Conservation (phyloP, 2,888 invertebrate genomes). For the Celastrina argiolus region DNA sequence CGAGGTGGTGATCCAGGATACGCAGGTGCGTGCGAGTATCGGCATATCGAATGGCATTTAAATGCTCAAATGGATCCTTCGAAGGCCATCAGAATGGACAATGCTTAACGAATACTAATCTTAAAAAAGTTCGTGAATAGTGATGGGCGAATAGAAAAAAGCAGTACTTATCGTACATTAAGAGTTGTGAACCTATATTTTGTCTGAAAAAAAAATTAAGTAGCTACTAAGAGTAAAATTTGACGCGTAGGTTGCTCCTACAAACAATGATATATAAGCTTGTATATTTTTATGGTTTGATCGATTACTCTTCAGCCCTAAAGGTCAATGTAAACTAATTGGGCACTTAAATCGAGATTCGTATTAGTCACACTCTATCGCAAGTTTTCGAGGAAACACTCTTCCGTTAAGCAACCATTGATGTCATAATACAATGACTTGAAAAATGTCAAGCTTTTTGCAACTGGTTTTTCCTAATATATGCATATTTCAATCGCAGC, state of each 20-base stretch:
- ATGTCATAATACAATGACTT: background rate
- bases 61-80: conserved; percentile 17
- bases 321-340: conserved; percentile 6
- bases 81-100: conserved; percentile 15
- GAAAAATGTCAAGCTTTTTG: background rate
- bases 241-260: too few species aligned
- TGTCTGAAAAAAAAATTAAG: too few species aligned
- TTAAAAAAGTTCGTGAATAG: background rate
- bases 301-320: background rate
- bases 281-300: background rate
- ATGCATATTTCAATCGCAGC: background rate
- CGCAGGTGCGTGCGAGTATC: conserved; percentile 18
- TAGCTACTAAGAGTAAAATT: too few species aligned
- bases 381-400: background rate
- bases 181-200: too few species aligned
- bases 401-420: background rate
- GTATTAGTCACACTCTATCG: background rate
- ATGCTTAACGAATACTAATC: conserved; percentile 2
- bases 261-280: background rate
- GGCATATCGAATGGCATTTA: conserved; percentile 8
- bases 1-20: conserved; percentile 19
- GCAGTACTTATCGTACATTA: too few species aligned
- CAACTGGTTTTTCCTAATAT: background rate
- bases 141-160: background rate
- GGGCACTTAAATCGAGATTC: background rate